Base-by-base conservation (phyloP, 1,140 invertebrate genomes). In the Planococcus citri region DNA sequence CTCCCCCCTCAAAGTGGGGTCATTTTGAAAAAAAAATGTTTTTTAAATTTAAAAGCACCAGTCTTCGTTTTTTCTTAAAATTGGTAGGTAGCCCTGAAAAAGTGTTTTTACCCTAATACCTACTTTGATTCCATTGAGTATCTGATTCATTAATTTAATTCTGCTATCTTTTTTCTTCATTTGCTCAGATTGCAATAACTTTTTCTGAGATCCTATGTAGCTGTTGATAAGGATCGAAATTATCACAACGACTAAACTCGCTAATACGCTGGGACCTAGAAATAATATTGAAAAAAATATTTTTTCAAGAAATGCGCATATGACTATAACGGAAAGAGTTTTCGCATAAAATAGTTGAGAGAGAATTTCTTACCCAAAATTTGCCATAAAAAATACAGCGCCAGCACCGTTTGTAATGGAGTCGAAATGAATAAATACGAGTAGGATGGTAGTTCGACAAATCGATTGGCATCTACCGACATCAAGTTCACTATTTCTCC, bases 391-490 rank as follows among this genome's bases (percentile, higher is more conserved):
- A 97, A 95, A 75, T 89, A 95, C 17, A 97, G 77, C 0, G 92
- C 88, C 10, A 97, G 76, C 9, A 79, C 81, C 73, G 97, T 97
- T 82, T 97, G 94, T 8, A 97, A 79, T 0, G 95, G 95, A 1
- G 92, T 94, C 0, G 94, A 97, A 95, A 95, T 98, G 73, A 98
- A 85, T 87, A 95, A 94, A 78, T 97, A 95, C 69, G 98, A 80
- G 76, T 95, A 97, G 0, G 89, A 86, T 1, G 88, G 89, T 27
- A 95, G 79, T 76, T 95, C 92, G 83, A 94, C 88, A 74, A 95
- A 91, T 74, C 90, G 81, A 76, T 86, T 85, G 33, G 85, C 85
- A 78, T 94, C 91, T 0, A 94, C 91, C 0, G 93, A 88, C 93
- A 96, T 96, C 68, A 97, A 79, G 78, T 96, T 96, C 0, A 95